Base-by-base conservation (phyloP, 2,888 invertebrate species). In the Crepidodera aurea region DNA sequence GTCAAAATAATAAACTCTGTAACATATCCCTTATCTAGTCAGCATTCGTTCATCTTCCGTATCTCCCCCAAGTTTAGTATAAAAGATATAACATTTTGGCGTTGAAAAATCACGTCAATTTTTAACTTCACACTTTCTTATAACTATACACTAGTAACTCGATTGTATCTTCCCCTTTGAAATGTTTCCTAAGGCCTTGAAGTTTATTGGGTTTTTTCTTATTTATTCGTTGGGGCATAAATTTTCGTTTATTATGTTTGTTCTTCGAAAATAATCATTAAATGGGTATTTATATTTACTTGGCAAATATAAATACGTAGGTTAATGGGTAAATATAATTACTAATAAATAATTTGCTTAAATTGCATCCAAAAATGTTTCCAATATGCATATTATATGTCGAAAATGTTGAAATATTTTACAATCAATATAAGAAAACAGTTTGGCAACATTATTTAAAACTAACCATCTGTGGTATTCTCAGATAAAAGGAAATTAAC, bases 121-220 rank as follows among this genome's bases (percentile, higher is more conserved):
- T 53, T 53, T 53, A 53, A 53, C 53, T 53, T 53, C 39, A 39
- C 53, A 53, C 53, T 53, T 53, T 39, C 27, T 34, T 34, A 46
- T 46, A 46, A 46, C 46, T 51, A 34, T 34, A 32, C 13, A 32
- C 22, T 22, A 53, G 32, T 25, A 48, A 27, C 15, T 27, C 12
- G 48, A 44, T 44, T 16, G 48, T 29, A 18, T 48, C 48, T 16
- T 15, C 48, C 46, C 48, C 48, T 48, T 48, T 48, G 1, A 37
- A 40, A 40, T 40, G n/a, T 40, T 40, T 18, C 18, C 18, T 40
- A 16, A 16, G 40, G 18, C 16, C 40, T 2, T 40, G 40, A 40
- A 40, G 32, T 37, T 37, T 37, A 37, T 37, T 37, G 37, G 37
- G 5, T 37, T 13, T 2, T 4, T 37, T 15, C 10, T 37, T 37